phyloP scores from a whole-genome alignment of 2,797 vertebrate species.

The Bradypodion ventrale region DNA sequence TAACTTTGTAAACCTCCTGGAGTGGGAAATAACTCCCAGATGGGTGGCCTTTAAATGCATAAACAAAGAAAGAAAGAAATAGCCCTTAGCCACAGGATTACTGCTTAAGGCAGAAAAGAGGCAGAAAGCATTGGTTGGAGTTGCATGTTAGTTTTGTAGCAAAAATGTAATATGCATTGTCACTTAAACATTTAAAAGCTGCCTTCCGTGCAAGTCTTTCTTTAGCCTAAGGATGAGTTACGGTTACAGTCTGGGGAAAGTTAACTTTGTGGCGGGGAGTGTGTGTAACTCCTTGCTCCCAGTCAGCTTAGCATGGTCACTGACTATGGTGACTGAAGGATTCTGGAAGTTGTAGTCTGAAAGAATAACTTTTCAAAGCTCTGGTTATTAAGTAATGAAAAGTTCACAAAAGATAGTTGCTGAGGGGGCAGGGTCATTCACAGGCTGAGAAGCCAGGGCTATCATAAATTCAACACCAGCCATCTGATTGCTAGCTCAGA shows the following conservation, averaged over 20 bases:
- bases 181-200: not conserved
- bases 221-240: not conserved
- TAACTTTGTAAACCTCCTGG: too few species aligned
- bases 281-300: not conserved
- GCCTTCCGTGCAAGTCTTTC: not conserved
- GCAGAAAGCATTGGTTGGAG: too few species aligned
- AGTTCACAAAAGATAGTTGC: not conserved
- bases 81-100: too few species aligned
- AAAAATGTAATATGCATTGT: not conserved
- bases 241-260: not conserved
- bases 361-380: not conserved
- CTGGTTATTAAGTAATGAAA: not conserved
- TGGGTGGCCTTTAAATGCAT: too few species aligned
- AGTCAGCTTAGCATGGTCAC: not conserved
- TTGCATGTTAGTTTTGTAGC: not conserved
- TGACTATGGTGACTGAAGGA: too few species aligned
- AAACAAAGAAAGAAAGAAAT: too few species aligned
- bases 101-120: not conserved
- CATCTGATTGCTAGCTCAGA: not conserved
- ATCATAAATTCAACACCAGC: conserved; percentile 7
- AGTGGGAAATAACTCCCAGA: too few species aligned
- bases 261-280: not conserved
- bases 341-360: not conserved
- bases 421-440: not conserved
- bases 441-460: not conserved